Conservation (phyloP, 2,113 vertebrate genomes). For the Ptilorrhoa leucosticta region DNA sequence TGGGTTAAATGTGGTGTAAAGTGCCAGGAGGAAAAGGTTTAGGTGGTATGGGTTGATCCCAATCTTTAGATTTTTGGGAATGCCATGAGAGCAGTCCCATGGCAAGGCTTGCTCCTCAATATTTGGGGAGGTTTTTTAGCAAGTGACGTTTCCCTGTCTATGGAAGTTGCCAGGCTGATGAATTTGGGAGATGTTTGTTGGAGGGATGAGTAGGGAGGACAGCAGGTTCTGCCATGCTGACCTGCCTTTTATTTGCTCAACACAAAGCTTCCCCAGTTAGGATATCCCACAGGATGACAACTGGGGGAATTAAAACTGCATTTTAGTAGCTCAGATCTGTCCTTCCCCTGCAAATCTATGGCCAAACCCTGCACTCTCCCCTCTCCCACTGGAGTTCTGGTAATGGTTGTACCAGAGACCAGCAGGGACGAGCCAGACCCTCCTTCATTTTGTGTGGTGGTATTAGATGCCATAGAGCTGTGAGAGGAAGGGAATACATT, state of each 20-base stretch:
- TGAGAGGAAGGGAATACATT: not conserved
- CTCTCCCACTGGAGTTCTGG: accelerated
- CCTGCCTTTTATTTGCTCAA: not conserved
- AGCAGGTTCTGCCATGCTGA: not conserved
- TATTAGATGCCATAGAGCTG: not conserved
- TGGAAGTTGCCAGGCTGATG: not conserved
- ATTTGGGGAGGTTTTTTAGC: not conserved
- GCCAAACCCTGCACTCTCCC: not conserved
- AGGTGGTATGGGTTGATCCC: accelerated
- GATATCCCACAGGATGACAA: not conserved
- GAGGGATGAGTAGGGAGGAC: not conserved
- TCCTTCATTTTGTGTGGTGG: not conserved
- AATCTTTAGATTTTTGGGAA: not conserved
- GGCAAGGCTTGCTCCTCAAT: not conserved
- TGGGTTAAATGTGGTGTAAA: accelerated
- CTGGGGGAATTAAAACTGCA: not conserved
- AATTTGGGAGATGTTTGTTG: not conserved
- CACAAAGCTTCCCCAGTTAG: not conserved
- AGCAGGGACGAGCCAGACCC: accelerated
- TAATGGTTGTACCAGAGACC: not conserved
- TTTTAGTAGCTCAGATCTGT: not conserved
- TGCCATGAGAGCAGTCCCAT: accelerated
- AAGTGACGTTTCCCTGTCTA: accelerated
- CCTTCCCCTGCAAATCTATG: not conserved
- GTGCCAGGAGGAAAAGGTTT: not conserved